A percentile compares a stretch with the other conserved stretches of the same genome.
Evolutionary conservation across 2,797 vertebrate genomes (phyloP).

Genomic region (Sciurus carolinensis): DNA sequence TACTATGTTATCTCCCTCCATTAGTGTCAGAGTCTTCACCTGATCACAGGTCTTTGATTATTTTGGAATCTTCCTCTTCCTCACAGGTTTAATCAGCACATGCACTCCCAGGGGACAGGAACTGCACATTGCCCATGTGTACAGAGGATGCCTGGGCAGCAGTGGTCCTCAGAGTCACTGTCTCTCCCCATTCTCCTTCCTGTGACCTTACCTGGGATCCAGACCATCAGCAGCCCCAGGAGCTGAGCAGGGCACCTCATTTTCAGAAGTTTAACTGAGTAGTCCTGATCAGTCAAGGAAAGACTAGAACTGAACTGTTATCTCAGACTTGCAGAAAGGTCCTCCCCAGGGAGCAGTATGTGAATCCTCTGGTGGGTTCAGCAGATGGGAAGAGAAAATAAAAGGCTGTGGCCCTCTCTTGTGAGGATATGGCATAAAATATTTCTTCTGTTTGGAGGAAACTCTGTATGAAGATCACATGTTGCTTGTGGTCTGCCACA

Average conservation of each 20-base stretch:
- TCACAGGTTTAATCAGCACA: background rate
- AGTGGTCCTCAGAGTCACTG: too few species aligned
- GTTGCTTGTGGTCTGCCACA: too few species aligned
- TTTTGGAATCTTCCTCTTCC: rapidly evolving
- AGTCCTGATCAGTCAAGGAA: too few species aligned
- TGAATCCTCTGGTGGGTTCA: background rate
- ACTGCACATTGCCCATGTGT: too few species aligned
- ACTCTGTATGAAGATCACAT: too few species aligned
- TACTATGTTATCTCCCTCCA: background rate
- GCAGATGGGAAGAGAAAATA: too few species aligned
- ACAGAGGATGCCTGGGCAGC: too few species aligned
- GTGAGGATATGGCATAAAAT: background rate
- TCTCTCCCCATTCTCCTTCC: too few species aligned
- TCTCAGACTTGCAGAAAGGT: background rate
- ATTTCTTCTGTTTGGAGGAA: background rate
- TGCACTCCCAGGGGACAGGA: too few species aligned
- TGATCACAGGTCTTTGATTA: rapidly evolving
- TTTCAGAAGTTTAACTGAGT: too few species aligned
- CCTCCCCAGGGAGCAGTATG: background rate
- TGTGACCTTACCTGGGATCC: too few species aligned
- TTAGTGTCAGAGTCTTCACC: background rate
- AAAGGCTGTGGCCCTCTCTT: background rate
- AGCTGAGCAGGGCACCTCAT: background rate
- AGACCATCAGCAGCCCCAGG: too few species aligned
- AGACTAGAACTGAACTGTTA: background rate